phyloP scores from a whole-genome alignment of 35 echinoderm and acorn worm genomes.

The Holothuria glaberrima region DNA sequence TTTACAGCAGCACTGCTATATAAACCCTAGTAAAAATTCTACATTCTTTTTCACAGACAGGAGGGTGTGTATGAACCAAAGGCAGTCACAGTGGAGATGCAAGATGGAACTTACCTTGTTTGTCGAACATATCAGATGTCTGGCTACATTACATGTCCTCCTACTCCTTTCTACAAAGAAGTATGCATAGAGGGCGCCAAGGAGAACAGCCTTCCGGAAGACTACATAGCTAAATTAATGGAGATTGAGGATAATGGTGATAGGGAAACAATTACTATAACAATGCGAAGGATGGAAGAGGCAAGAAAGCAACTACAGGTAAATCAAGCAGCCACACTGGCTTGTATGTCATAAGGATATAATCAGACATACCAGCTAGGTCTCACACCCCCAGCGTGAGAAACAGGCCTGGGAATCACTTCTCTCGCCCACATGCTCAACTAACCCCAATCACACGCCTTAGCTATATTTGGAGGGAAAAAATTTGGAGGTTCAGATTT shows the following conservation, averaged over 20 bases:
- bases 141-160: neutral
- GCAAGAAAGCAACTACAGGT: neutral
- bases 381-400: too few relatives aligned
- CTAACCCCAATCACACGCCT: too few relatives aligned
- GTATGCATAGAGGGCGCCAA: constrained; percentile 21
- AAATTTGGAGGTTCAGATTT: too few relatives aligned
- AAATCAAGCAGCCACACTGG: too few relatives aligned
- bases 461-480: too few relatives aligned
- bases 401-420: too few relatives aligned
- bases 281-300: constrained; percentile 13
- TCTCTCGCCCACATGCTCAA: too few relatives aligned
- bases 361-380: too few relatives aligned
- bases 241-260: constrained; percentile 12
- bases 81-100: constrained; percentile 15
- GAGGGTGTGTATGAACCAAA: constrained; percentile 1
- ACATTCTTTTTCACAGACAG: neutral
- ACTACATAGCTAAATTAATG: constrained; percentile 27
- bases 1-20: too few relatives aligned
- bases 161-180: neutral
- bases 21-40: too few relatives aligned
- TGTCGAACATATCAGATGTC: constrained; percentile 14
- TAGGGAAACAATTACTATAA: neutral
- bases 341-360: too few relatives aligned
- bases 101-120: neutral
- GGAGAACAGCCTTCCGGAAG: neutral